Conservation (phyloP, 23 tunicate genomes). For the Phallusia fumigata region DNA sequence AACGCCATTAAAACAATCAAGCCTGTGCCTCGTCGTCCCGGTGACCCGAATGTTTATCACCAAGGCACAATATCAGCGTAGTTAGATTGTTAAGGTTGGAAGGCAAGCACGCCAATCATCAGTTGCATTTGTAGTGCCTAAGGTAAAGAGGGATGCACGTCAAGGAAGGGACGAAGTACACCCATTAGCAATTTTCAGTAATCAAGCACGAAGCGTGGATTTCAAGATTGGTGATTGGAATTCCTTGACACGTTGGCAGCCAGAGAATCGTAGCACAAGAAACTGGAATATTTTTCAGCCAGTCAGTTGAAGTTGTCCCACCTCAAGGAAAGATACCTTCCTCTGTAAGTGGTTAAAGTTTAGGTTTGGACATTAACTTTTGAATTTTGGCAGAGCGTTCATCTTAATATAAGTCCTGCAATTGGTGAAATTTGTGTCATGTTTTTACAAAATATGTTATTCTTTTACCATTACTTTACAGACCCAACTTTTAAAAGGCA, state of each 20-base stretch:
- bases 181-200: not conserved
- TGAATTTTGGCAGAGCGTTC: no score
- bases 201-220: not conserved
- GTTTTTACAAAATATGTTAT: no score
- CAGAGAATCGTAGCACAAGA: not conserved
- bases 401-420: no score
- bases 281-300: not conserved
- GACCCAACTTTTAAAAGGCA: not conserved
- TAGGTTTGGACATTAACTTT: no score
- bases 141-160: not conserved
- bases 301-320: slow-evolving; percentile 11
- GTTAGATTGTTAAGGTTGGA: not conserved
- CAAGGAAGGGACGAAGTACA: not conserved
- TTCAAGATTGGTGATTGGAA: slow-evolving; percentile 2
- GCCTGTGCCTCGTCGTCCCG: slow-evolving; percentile 29
- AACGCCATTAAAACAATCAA: slow-evolving; percentile 41
- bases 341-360: not conserved
- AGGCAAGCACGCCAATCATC: not conserved
- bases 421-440: no score
- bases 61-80: not conserved
- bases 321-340: not conserved
- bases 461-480: not conserved
- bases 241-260: slow-evolving; percentile 29
- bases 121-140: slow-evolving; percentile 10
- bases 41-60: slow-evolving; percentile 21